Base-by-base conservation (phyloP, 2,113 vertebrate species). In the Eupsittula cactorum region DNA sequence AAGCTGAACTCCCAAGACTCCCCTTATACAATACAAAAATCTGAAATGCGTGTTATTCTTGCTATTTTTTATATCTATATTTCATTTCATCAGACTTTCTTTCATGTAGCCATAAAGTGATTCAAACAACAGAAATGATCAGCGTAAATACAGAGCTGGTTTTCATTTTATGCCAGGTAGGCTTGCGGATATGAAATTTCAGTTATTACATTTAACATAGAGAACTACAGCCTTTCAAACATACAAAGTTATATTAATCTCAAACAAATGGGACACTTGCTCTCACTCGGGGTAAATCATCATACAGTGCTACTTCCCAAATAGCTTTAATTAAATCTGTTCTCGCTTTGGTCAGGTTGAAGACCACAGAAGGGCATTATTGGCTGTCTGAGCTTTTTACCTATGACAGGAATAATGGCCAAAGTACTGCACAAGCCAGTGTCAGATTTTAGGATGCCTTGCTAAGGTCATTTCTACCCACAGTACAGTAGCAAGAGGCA, bases 71-170 rank as follows among this genome's bases (percentile, higher is more conserved):
- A 18, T 91, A 33, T 78, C 59, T 88, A 19, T 81, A 90, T 96
- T 96, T 93, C 86, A 93, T 96, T 96, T 73, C 44, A 93, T 95
- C 86, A 92, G 78, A 18, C 65, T 94, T 93, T 69, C 85, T 89
- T 95, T 93, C 82, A 83, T 11, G 20, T 67, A 84, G 25, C 82
- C 65, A 84, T 89, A 84, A 97, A 93, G 75, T 25, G 68, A 95
- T 75, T 81, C 90, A 82, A 82, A 89, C 94, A 96, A 73, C 75
- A 93, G 86, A 86, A 92, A 92, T 27, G 16, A 47, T 60, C 77
- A 52, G 28, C 59, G 80, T 93, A 90, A 95, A 97, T 55, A 52
- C 14, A 74, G 69, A 83, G 64, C 7, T 95, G 65, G 59, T 70
- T 97, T 95, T 94, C 86, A 65, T 83, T 94, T 75, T 82, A 49